Evolutionary conservation across 1,140 invertebrate species (phyloP).

Genomic region (Parapsyche elsis): DNA sequence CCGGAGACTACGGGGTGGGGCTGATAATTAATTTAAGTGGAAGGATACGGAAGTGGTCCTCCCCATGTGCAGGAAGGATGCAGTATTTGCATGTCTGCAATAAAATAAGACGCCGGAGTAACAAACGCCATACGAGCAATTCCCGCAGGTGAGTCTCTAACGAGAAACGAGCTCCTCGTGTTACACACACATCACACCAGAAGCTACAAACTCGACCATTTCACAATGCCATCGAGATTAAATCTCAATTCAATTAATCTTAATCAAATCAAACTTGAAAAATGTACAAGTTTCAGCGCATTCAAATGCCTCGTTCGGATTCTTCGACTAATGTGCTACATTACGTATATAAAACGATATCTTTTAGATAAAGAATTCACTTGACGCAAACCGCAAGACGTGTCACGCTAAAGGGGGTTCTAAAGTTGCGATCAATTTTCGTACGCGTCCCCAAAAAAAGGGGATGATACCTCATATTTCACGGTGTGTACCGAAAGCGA

Average conservation of each 20-base stretch:
- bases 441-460: not conserved
- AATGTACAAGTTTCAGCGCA: not conserved
- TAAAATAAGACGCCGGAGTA: slow-evolving; percentile 24
- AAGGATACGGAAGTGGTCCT: slow-evolving; percentile 6
- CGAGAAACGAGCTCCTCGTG: slow-evolving; percentile 1
- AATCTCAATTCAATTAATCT: not conserved
- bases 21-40: slow-evolving; percentile 51
- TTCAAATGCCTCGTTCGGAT: no score
- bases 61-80: slow-evolving; percentile 23
- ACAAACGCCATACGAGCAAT: slow-evolving; percentile 25
- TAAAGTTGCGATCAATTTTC: slow-evolving; percentile 29
- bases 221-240: not conserved
- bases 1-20: slow-evolving; percentile 7
- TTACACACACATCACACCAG: slow-evolving; percentile 9
- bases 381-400: not conserved
- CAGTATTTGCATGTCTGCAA: slow-evolving; percentile 29
- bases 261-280: not conserved
- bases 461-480: slow-evolving; percentile 18
- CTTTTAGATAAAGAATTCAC: not conserved
- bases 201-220: not conserved
- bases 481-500: not conserved
- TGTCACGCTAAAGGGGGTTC: not conserved
- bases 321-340: no score
- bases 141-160: slow-evolving; percentile 32
- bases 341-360: not conserved